Base-by-base conservation (phyloP, 2,113 vertebrate genomes). In the Paedocypris sp. region DNA sequence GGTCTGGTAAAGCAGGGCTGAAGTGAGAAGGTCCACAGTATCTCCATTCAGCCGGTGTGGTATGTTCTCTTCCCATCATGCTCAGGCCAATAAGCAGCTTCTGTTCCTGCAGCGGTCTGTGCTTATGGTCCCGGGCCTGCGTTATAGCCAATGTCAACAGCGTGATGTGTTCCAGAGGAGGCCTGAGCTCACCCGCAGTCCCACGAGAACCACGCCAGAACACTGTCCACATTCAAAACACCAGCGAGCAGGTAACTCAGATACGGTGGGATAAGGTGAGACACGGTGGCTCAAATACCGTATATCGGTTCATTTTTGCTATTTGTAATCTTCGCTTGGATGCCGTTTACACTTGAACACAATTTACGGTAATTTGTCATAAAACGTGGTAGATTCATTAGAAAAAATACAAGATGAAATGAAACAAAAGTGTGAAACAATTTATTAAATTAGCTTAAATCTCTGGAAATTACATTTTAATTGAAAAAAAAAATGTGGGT, bases 61-160 rank as follows among this genome's bases (percentile, higher is more conserved):
- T 70, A 71, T 74, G 70, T 63, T 62, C 62, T 46, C 63, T 75
- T 71, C 72, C 76, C 77, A 72, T 70, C 76, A 78, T 74, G 75
- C 64, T 35, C 43, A 57, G 70, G 46, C 38, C 74, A 76, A 83
- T 81, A 80, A 83, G 78, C 77, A 72, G 41, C 46, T 74, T 83
- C 73, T 87, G 83, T 87, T 84, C 70, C 53, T 65, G 66, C 51
- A 50, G 45, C 31, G 60, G 73, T 69, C 68, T 64, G 69, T 69
- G 70, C 32, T 77, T 49, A 60, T 76, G 68, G 71, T 60, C 61
- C 60, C 42, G 43, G 58, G 69, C 50, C 57, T 49, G 57, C 35
- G 4, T 65, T 53, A 68, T 68, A 66, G 82, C 84, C 84, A 85
- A 86, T 74, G 73, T 82, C 83, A 87, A 87, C 75, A 87, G 41